These are phyloP conservation scores for Chinchilla lanigera DNA, from an alignment of 2,113 vertebrate species.

Conservation along the genomic window DNA sequence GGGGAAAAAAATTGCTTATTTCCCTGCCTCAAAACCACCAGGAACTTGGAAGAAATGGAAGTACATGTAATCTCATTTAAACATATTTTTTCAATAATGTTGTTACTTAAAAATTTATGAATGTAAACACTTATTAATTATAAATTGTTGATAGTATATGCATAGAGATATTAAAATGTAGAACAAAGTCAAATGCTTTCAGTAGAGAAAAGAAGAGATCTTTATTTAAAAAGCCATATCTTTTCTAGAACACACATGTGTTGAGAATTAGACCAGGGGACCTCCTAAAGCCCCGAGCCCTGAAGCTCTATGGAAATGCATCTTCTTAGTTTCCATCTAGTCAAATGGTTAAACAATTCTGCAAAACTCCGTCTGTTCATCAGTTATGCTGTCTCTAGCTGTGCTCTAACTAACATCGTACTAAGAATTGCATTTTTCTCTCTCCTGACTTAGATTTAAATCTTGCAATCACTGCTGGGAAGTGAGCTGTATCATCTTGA, in stretches of 20 bases:
- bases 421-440: constrained; percentile 79
- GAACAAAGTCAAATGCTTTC: constrained; percentile 43
- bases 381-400: constrained; percentile 66
- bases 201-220: constrained; percentile 53
- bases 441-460: constrained; percentile 81
- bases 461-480: constrained; percentile 79
- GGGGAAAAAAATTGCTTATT: not conserved
- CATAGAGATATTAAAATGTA: constrained; percentile 37
- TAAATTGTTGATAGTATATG: constrained; percentile 62
- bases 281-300: not conserved
- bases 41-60: constrained; percentile 43
- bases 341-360: constrained; percentile 67
- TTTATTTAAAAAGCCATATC: constrained; percentile 43
- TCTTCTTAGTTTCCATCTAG: constrained; percentile 55
- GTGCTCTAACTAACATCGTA: constrained; percentile 68
- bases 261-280: constrained; percentile 7
- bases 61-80: constrained; percentile 24
- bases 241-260: constrained; percentile 38
- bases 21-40: not conserved
- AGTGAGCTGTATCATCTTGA: constrained; percentile 82
- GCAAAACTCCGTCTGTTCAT: constrained; percentile 28
- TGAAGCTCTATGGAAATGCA: constrained; percentile 15
- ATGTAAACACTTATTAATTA: constrained; percentile 71
- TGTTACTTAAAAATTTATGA: constrained; percentile 65
- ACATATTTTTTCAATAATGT: constrained; percentile 43